Conservation (phyloP, 2,888 invertebrate species). For the Leptinotarsa haldemani region DNA sequence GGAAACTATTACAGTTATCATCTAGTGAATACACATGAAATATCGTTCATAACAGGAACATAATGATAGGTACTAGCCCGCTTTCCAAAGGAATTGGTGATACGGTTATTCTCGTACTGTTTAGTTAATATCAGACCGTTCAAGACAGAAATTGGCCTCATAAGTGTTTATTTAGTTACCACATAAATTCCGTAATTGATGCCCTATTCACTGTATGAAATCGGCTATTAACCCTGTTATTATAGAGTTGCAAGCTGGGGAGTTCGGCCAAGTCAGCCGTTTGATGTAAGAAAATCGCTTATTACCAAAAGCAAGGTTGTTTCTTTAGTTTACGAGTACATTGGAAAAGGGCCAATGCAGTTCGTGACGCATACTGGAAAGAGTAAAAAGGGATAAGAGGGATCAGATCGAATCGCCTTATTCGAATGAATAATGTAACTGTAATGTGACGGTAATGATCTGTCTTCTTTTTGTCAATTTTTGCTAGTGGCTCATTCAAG, state of each 20-base stretch:
- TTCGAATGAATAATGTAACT: background rate
- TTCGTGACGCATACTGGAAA: background rate
- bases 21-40: too few species aligned
- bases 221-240: slow-evolving; percentile 27
- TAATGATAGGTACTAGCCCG: too few species aligned
- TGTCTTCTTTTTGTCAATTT: background rate
- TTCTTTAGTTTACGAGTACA: background rate
- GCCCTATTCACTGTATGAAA: slow-evolving; percentile 31
- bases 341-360: background rate
- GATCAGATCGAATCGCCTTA: background rate
- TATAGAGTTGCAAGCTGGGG: background rate
- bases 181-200: slow-evolving; percentile 29
- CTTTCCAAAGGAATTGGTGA: background rate
- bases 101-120: background rate
- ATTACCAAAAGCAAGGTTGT: slow-evolving; percentile 2
- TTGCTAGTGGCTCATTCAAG: background rate
- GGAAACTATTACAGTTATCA: too few species aligned
- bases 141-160: slow-evolving; percentile 34
- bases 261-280: background rate
- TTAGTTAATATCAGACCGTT: slow-evolving; percentile 22
- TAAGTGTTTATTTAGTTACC: slow-evolving; percentile 29
- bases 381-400: background rate
- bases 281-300: slow-evolving; percentile 14
- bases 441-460: background rate
- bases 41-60: too few species aligned